Evolutionary conservation across 2,113 vertebrate species (phyloP), one percentile per base, ranked within the genome.

Genomic region (Corapipo altera): DNA sequence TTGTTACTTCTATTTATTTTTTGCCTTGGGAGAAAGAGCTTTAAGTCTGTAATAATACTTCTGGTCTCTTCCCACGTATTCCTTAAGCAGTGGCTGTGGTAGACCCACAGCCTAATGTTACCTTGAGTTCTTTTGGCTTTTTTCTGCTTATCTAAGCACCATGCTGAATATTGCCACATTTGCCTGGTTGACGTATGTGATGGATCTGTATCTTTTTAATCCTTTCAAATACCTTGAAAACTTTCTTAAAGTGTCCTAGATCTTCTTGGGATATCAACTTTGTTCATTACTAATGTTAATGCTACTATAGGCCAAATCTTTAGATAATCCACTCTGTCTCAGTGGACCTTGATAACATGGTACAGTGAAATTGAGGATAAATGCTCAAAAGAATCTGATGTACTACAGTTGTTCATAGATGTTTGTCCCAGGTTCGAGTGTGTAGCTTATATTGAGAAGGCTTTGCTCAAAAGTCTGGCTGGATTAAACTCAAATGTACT

Each of bases 1-100:
- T 37, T 28, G 11, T 61, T 80, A 15, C 13, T 59, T 83, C 21
- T 88, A 1, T 85, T 92, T 58, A 8, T 35, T 75, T 55, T 67
- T 52, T 43, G 15, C 28, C 0, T 2, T 43, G 20, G 39, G 28
- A 46, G 46, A 49, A 27, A 1, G 24, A 33, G 3, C 30, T 18
- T 62, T 66, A 59, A 8, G 9, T 33, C 43, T 52, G 18, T 44
- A 54, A n/a, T 21, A 33, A 41, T 43, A 64, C 39, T 43, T 64
- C 19, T 43, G 39, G 18, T 64, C 12, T 64, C 26, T 64, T 41
- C 61, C 19, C 61, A 64, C 27, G 2, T 26, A 41, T 30, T 27
- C 39, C 37, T 20, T 39, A 35, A 59, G 54, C 37, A 19, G 21
- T 59, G 44, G 8, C 35, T 70, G 43, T 24, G 55, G 19, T 12